Conservation (phyloP, 2,888 invertebrate genomes). For the Chloroclystis v-ata region DNA sequence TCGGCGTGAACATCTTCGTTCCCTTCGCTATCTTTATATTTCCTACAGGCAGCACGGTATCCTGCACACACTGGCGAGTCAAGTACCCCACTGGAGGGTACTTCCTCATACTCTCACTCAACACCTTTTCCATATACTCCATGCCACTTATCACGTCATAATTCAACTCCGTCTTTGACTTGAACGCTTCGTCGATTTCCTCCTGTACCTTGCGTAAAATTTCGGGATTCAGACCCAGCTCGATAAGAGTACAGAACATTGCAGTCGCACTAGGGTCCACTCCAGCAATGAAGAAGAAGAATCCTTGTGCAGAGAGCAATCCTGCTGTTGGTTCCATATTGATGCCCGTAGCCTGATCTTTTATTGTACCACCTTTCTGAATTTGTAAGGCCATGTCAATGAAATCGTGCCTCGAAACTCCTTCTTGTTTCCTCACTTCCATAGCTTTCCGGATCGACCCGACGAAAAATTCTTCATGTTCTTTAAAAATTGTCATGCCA, state of each 20-base stretch:
- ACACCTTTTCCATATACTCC: constrained; percentile 33
- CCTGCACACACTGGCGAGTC: constrained; percentile 39
- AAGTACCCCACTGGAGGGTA: constrained; percentile 49
- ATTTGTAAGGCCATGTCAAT: constrained; percentile 46
- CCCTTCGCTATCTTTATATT: constrained; percentile 51
- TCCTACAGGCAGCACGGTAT: constrained; percentile 49
- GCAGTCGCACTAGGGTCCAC: constrained; percentile 41
- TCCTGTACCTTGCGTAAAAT: constrained; percentile 33
- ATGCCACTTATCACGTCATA: constrained; percentile 34
- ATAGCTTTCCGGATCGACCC: constrained; percentile 46
- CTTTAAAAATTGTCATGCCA: constrained; percentile 39
- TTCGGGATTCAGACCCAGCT: constrained; percentile 36
- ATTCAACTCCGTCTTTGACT: constrained; percentile 27
- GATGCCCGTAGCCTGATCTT: constrained; percentile 38
- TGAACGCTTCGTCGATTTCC: constrained; percentile 29
- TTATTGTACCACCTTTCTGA: constrained; percentile 43
- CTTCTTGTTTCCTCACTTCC: constrained; percentile 38
- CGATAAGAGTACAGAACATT: constrained; percentile 34
- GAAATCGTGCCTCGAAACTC: constrained; percentile 48
- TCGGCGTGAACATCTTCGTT: constrained; percentile 43
- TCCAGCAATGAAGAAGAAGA: constrained; percentile 43
- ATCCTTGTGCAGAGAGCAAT: constrained; percentile 27
- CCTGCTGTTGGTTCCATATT: constrained; percentile 48
- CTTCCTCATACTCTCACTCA: constrained; percentile 45
- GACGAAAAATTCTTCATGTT: constrained; percentile 49